These are phyloP conservation scores for Miichthys miiuy DNA, from an alignment of 2,797 vertebrate species.

Conservation along the genomic window DNA sequence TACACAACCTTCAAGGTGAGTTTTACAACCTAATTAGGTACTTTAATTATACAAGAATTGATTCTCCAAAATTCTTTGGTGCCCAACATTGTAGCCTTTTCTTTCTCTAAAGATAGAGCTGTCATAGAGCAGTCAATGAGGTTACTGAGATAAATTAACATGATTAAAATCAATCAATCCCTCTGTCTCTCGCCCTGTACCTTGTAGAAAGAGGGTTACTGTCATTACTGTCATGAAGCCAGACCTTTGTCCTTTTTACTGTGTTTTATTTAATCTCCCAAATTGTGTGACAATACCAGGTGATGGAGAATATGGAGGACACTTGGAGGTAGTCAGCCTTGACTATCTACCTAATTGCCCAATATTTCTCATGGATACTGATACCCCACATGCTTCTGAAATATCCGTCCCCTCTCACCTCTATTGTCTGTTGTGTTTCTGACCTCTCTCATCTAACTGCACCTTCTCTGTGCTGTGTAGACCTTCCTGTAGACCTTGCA, in stretches of 20 bases:
- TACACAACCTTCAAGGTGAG: background rate
- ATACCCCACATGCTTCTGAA: background rate
- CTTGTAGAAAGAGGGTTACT: background rate
- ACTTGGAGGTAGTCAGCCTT: background rate
- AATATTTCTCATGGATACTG: background rate
- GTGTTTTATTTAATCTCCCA: background rate
- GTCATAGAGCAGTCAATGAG: background rate
- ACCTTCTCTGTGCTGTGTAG: background rate
- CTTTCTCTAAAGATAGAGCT: background rate
- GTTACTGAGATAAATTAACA: conserved; percentile 12
- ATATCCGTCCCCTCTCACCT: background rate
- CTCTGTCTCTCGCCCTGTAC: conserved; percentile 1
- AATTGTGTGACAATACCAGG: background rate
- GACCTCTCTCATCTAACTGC: background rate
- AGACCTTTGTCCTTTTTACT: background rate
- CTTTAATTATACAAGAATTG: conserved; percentile 12
- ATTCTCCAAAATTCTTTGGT: background rate
- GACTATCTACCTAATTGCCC: background rate
- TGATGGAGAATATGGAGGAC: background rate
- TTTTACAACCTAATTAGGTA: conserved; percentile 11
- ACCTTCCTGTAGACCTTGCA: background rate
- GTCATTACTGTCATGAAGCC: background rate
- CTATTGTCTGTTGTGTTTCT: background rate
- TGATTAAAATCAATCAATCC: conserved; percentile 9
- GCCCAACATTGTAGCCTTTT: background rate